Conservation (phyloP, 2,113 vertebrate genomes). For the Micronycteris hirsuta region DNA sequence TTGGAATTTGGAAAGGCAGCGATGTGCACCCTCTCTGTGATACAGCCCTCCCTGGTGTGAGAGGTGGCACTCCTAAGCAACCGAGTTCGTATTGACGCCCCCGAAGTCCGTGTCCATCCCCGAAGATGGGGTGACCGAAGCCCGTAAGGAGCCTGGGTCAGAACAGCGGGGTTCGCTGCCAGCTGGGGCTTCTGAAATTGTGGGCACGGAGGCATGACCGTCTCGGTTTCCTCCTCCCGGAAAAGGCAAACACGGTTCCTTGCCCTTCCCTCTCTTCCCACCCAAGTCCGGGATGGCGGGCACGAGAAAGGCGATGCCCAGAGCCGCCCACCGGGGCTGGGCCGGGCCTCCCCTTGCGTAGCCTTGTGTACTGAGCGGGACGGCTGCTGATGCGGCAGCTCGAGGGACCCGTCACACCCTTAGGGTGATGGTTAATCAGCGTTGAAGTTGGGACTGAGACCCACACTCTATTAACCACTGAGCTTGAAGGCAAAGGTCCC, state of each 20-base stretch:
- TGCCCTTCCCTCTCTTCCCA: not conserved
- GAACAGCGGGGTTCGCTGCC: not conserved
- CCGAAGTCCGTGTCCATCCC: not conserved
- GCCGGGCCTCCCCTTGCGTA: fast-evolving
- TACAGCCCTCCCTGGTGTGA: too few species aligned
- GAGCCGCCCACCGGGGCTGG: fast-evolving
- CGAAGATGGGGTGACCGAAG: fast-evolving
- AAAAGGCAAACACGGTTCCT: not conserved
- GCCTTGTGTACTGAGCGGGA: fast-evolving
- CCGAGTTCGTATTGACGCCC: too few species aligned
- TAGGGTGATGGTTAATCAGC: not conserved
- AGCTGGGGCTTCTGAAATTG: not conserved
- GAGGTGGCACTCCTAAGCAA: too few species aligned
- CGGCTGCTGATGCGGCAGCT: fast-evolving
- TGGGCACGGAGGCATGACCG: fast-evolving
- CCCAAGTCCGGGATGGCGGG: too few species aligned
- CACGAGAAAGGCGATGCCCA: fast-evolving
- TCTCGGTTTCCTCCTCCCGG: not conserved
- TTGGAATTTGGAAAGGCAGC: too few species aligned
- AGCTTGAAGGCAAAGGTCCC: not conserved
- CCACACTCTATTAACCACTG: fast-evolving
- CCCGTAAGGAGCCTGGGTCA: not conserved
- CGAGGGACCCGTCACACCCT: not conserved
- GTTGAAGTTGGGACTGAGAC: not conserved
- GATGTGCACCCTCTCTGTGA: too few species aligned